phyloP scores from a whole-genome alignment of 2,113 vertebrate genomes.

The Orycteropus afer region DNA sequence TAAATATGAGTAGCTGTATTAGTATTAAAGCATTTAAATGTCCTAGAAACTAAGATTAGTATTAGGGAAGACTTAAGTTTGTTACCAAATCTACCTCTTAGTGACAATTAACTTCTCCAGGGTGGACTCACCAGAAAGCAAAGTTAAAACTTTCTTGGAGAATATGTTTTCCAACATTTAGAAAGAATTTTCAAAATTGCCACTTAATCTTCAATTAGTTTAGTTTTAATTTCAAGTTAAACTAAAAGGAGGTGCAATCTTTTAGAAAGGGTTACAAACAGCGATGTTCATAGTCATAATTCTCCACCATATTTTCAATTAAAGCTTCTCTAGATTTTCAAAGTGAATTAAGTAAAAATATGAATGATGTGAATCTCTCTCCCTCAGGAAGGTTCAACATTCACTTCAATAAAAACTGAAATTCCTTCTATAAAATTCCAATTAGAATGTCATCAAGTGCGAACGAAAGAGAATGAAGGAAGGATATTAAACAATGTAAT shows the following conservation, averaged over 20 bases:
- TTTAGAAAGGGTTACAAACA: conserved; percentile 49
- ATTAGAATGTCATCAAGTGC: conserved; percentile 68
- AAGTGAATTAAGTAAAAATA: conserved; percentile 40
- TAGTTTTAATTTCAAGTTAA: conserved; percentile 58
- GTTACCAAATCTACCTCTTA: not conserved
- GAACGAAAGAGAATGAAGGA: conserved; percentile 45
- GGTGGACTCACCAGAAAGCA: not conserved
- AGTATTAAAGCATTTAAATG: conserved; percentile 35
- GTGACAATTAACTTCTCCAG: conserved; percentile 37
- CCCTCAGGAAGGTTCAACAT: conserved; percentile 32
- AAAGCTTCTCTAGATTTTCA: conserved; percentile 54
- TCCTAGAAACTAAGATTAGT: conserved; percentile 2
- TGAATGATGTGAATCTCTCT: conserved; percentile 17
- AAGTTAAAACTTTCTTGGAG: conserved; percentile 52
- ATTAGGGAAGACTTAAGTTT: conserved; percentile 38
- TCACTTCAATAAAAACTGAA: conserved; percentile 63
- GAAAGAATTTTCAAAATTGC: conserved; percentile 49
- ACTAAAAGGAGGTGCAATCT: not conserved
- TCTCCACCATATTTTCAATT: conserved; percentile 7
- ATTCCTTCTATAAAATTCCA: conserved; percentile 61
- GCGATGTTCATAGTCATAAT: conserved; percentile 6
- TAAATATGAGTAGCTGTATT: not conserved
- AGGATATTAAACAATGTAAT: conserved; percentile 55
- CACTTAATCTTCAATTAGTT: conserved; percentile 41
- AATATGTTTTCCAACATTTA: conserved; percentile 34